phyloP scores from a whole-genome alignment of 2,113 vertebrate genomes.

The Podarcis raffonei region DNA sequence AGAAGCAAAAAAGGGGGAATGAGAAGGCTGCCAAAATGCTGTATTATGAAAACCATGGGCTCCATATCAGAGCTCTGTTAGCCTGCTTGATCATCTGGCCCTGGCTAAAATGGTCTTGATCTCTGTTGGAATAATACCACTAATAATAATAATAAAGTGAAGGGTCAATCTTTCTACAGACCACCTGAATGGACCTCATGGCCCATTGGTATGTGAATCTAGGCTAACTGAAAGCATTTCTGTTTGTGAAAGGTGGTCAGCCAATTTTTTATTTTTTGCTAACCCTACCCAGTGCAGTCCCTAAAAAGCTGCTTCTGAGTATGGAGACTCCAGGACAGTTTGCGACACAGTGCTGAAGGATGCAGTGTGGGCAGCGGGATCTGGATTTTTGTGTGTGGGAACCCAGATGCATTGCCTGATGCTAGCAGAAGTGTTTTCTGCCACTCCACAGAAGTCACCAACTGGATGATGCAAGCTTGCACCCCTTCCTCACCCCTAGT shows the following conservation, averaged over 20 bases:
- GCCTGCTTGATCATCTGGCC: too few relatives aligned
- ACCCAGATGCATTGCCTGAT: neutral
- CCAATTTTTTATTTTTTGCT: neutral
- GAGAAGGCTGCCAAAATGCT: too few relatives aligned
- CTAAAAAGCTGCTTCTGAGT: neutral
- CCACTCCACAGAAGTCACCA: neutral
- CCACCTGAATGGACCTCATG: too few relatives aligned
- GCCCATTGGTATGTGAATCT: too few relatives aligned
- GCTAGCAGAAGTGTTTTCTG: neutral
- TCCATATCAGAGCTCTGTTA: too few relatives aligned
- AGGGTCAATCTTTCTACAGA: too few relatives aligned
- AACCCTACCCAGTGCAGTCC: neutral
- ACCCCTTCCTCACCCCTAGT: neutral
- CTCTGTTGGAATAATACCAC: too few relatives aligned
- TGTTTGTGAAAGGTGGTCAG: neutral
- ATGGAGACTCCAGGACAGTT: neutral
- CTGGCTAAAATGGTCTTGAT: too few relatives aligned
- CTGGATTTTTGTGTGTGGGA: neutral
- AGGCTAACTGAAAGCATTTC: neutral
- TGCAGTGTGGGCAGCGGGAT: neutral
- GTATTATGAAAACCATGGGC: too few relatives aligned
- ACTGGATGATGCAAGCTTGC: too few relatives aligned
- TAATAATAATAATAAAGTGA: too few relatives aligned
- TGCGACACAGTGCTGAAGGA: neutral
- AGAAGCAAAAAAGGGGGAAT: too few relatives aligned